Base-by-base conservation (phyloP, 2,888 invertebrate genomes). In the Drosophila merina region DNA sequence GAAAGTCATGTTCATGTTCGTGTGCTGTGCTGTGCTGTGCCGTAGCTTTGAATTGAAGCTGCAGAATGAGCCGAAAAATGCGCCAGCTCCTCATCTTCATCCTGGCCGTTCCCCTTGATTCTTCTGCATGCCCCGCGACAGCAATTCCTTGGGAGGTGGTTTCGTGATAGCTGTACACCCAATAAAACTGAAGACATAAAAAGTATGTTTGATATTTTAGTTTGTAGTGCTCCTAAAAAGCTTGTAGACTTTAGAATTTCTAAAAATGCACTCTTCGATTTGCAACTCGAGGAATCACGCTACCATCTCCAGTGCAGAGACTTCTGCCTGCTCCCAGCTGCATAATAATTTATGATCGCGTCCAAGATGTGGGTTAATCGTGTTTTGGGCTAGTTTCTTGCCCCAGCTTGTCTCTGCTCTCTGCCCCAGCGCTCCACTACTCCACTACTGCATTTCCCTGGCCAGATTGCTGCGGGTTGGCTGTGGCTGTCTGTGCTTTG, bases 361-460 rank as follows among this genome's bases (percentile, higher is more conserved):
- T 89, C 90, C 89, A 84, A 90, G 90, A 91, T 91, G 92, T 91
- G 91, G 91, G 91, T 91, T 91, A 91, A 91, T 91, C 91, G 92
- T 91, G 91, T 90, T 90, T 88, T 91, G 86, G 90, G 90, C 90
- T 90, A 91, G 88, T 83, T 88, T 80, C 74, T 80, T 88, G 79
- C 74, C 71, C 36, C 51, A 56, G 36, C 44, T 48, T 40, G 44
- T 42, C 49, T 58, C 48, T 62, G 62, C 49, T 36, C 38, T 28
- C 28, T 4, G 28, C 28, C 28, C 6, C 28, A 28, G 28, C 28
- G 28, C 28, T 6, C 20, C 20, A 20, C 20, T 20, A 20, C 10
- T 33, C 44, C 31, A 48, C 44, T 12, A 4, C 12, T 9, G 44
- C 44, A 31, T 20, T 36, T 7, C 55, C 38, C 26, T 30, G 26